These are phyloP conservation scores for Drosophila mulleri DNA, from an alignment of 2,888 invertebrate species.

Conservation along the genomic window DNA sequence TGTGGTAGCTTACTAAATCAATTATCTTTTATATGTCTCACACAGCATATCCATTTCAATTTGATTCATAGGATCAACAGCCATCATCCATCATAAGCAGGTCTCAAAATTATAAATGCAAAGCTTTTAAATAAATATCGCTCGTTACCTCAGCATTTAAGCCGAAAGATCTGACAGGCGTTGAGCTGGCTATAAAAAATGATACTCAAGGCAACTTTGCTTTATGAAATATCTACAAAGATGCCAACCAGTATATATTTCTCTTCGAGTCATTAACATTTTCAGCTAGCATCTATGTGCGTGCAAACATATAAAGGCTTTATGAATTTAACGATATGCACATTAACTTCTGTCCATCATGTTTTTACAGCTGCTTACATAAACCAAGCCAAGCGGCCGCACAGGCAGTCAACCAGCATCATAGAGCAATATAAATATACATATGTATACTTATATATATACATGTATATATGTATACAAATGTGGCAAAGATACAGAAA, in stretches of 20 bases:
- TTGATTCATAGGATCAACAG: neutral
- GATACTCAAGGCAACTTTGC: neutral
- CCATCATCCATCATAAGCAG: neutral
- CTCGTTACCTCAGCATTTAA: neutral
- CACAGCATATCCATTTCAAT: neutral
- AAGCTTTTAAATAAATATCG: neutral
- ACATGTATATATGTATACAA: conserved; percentile 4
- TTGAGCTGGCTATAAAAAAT: neutral
- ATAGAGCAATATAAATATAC: conserved; percentile 1
- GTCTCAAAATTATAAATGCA: neutral
- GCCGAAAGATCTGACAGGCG: neutral
- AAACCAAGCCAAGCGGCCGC: conserved; percentile 4
- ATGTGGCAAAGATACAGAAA: conserved; percentile 32
- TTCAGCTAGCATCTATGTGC: conserved; percentile 13
- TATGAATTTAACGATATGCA: conserved; percentile 31
- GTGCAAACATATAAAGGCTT: neutral
- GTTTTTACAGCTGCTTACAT: conserved; percentile 50
- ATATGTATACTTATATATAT: neutral
- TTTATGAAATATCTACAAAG: neutral
- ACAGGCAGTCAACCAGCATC: conserved; percentile 12
- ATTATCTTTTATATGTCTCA: neutral
- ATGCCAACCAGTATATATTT: neutral
- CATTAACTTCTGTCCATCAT: conserved; percentile 43
- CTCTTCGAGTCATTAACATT: conserved; percentile 20
- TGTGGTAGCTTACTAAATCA: too few relatives aligned